Conservation (phyloP, 2,888 invertebrate genomes). For the Lepidochitona cinerea region DNA sequence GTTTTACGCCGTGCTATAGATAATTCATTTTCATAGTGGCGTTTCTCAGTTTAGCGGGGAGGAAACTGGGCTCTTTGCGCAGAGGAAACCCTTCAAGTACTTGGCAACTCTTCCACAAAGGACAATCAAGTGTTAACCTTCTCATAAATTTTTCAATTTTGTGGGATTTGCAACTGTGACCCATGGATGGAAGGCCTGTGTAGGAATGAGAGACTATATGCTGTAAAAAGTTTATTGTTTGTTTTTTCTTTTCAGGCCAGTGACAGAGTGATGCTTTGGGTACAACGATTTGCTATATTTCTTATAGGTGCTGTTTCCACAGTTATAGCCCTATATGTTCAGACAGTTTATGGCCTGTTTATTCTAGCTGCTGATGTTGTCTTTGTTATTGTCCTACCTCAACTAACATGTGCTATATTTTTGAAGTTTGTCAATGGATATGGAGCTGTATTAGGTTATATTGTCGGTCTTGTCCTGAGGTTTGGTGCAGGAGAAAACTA, state of each 20-base stretch:
- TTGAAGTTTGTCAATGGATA: slow-evolving; percentile 48
- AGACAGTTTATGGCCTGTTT: slow-evolving; percentile 52
- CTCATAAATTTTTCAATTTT: no score
- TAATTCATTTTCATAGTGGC: no score
- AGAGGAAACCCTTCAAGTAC: no score
- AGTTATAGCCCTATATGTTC: slow-evolving; percentile 46
- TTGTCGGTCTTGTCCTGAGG: slow-evolving; percentile 83
- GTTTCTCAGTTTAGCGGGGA: no score
- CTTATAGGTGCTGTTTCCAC: slow-evolving; percentile 45
- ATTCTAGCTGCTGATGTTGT: slow-evolving; percentile 62
- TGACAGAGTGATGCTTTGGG: slow-evolving; percentile 42
- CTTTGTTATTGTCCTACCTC: slow-evolving; percentile 62
- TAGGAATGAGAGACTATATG: no score
- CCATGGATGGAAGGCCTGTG: no score
- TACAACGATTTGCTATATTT: slow-evolving; percentile 46
- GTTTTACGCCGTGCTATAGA: no score
- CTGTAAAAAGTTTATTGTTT: no score
- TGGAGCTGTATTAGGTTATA: slow-evolving; percentile 65
- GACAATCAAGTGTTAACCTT: no score
- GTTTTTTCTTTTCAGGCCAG: slow-evolving; percentile 38
- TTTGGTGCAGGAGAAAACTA: slow-evolving; percentile 90
- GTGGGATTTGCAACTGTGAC: no score
- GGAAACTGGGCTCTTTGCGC: no score
- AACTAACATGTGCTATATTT: slow-evolving; percentile 54
- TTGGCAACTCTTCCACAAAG: no score